Conservation (phyloP, 2,797 vertebrate species). For the Sciurus vulgaris region DNA sequence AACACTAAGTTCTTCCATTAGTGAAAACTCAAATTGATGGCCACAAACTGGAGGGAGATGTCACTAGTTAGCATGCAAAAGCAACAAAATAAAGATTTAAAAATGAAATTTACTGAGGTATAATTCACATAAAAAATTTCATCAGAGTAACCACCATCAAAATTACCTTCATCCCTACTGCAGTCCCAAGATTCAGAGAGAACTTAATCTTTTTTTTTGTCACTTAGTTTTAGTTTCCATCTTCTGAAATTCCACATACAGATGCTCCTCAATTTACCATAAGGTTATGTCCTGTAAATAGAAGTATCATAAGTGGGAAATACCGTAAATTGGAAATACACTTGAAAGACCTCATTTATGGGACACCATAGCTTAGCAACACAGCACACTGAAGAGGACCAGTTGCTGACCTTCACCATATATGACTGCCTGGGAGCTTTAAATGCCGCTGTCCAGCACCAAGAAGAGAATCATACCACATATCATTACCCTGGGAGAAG, state of each 20-base stretch:
- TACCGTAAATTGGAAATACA: background rate
- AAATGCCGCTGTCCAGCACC: too few species aligned
- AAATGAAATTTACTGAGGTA: constrained; percentile 1
- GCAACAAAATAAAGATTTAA: background rate
- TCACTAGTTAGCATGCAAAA: background rate
- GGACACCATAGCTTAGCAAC: background rate
- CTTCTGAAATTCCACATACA: constrained; percentile 35
- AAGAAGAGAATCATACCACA: background rate
- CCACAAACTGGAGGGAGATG: background rate
- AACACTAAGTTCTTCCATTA: constrained; percentile 9
- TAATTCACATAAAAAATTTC: background rate
- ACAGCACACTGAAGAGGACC: background rate
- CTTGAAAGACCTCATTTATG: background rate
- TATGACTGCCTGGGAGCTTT: background rate
- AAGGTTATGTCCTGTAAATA: background rate
- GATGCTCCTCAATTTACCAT: background rate
- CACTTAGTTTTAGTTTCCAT: background rate
- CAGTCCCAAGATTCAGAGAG: background rate
- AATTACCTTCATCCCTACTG: background rate
- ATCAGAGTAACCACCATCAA: background rate
- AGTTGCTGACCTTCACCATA: background rate
- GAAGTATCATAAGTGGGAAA: background rate
- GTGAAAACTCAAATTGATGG: constrained; percentile 24
- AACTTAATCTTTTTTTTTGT: background rate
- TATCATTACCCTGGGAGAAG: background rate